phyloP scores from a whole-genome alignment of 2,797 vertebrate species.

The Danio kyathit region DNA sequence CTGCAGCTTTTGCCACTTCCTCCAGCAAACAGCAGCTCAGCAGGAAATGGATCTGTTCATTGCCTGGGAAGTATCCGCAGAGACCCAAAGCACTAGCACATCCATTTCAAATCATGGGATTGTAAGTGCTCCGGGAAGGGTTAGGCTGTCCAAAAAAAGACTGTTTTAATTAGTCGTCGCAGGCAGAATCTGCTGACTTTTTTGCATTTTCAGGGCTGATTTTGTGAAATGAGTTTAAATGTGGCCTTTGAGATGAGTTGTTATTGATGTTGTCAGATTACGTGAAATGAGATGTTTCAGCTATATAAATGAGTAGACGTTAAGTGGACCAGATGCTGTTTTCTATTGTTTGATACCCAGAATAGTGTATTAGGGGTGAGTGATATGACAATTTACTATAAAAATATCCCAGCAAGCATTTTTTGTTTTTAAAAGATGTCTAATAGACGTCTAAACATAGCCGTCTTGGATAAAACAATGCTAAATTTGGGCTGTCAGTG shows the following conservation, averaged over 20 bases:
- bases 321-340: neutral
- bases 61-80: conserved; percentile 49
- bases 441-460: too few species aligned
- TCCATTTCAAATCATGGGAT: conserved; percentile 25
- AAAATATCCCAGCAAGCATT: too few species aligned
- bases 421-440: too few species aligned
- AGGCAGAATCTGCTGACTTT: conserved; percentile 1
- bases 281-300: neutral
- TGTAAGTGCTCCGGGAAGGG: conserved; percentile 4
- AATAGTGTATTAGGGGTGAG: neutral
- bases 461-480: too few species aligned
- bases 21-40: conserved; percentile 43
- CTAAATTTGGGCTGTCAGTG: too few species aligned
- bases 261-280: neutral
- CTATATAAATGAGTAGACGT: neutral
- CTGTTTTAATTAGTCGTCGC: conserved; percentile 3
- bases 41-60: conserved; percentile 53
- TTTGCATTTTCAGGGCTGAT: neutral
- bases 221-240: neutral
- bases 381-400: too few species aligned
- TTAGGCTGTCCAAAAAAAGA: neutral
- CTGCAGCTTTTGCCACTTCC: conserved; percentile 27
- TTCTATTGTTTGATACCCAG: neutral
- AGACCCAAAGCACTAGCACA: conserved; percentile 30
- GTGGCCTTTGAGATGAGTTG: neutral